Conservation (phyloP, 2,113 vertebrate species). For the Thermophis baileyi region DNA sequence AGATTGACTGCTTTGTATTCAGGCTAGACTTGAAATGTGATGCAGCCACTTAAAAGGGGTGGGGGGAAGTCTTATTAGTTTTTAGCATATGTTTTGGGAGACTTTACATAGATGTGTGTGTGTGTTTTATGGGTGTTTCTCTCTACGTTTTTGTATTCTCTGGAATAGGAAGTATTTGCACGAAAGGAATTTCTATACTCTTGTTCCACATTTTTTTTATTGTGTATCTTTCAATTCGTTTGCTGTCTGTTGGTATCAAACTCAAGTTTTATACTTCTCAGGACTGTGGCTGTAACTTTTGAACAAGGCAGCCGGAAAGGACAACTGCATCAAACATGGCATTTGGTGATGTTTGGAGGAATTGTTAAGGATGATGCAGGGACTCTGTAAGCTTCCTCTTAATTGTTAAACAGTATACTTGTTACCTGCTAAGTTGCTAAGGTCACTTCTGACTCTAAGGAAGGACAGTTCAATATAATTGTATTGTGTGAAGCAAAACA, state of each 20-base stretch:
- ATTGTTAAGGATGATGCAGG: slow-evolving; percentile 34
- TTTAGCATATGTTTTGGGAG: slow-evolving; percentile 5
- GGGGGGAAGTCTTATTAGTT: background rate
- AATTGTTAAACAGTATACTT: slow-evolving; percentile 24
- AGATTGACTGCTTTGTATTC: slow-evolving; percentile 28
- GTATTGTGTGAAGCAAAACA: slow-evolving; percentile 17
- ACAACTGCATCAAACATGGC: background rate
- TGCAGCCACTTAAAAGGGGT: background rate
- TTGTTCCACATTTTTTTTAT: background rate
- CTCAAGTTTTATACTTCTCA: slow-evolving; percentile 5
- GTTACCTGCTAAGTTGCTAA: slow-evolving; percentile 54
- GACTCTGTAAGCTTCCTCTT: slow-evolving; percentile 50
- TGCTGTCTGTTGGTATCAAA: slow-evolving; percentile 16
- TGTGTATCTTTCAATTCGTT: background rate
- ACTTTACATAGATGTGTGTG: background rate
- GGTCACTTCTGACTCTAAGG: slow-evolving; percentile 52
- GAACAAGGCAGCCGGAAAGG: slow-evolving; percentile 12
- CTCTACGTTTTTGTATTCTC: background rate
- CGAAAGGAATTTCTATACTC: slow-evolving; percentile 3
- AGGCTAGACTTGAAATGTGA: background rate
- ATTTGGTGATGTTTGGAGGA: slow-evolving; percentile 31
- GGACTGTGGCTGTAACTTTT: slow-evolving; percentile 3
- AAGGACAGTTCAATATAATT: slow-evolving; percentile 51
- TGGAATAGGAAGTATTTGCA: background rate
- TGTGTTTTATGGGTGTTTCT: background rate